phyloP scores from a whole-genome alignment of 2,797 vertebrate genomes.

The Nasua narica region DNA sequence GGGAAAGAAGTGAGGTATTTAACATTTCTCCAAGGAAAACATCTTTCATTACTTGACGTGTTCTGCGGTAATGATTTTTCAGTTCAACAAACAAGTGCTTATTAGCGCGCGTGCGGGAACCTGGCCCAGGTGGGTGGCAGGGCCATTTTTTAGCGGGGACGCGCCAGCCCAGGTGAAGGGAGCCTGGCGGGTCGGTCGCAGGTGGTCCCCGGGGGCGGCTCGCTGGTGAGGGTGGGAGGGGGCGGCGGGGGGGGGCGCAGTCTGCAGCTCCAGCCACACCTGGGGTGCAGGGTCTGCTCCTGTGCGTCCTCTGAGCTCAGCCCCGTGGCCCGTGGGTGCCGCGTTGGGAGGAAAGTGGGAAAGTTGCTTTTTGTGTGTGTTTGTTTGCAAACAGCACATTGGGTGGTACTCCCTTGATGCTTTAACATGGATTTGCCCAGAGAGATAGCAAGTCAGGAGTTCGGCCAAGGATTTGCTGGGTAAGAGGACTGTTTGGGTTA shows the following conservation, averaged over 20 bases:
- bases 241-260: too few relatives aligned
- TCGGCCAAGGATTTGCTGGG: neutral
- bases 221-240: too few relatives aligned
- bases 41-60: slow-evolving; percentile 66
- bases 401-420: fast-evolving
- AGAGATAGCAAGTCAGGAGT: neutral
- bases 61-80: slow-evolving; percentile 60
- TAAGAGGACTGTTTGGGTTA: neutral
- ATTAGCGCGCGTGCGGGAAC: neutral
- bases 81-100: slow-evolving; percentile 68
- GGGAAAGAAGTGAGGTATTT: slow-evolving; percentile 69
- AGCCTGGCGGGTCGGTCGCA: slow-evolving; percentile 38
- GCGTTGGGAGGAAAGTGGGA: too few relatives aligned
- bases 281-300: neutral
- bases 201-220: neutral
- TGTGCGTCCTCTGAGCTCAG: too few relatives aligned
- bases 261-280: neutral
- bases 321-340: neutral
- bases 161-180: neutral
- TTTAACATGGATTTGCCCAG: neutral
- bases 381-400: neutral
- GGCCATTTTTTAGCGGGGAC: slow-evolving; percentile 45
- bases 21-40: slow-evolving; percentile 74
- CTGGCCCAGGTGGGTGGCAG: neutral
- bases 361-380: neutral